Percentiles rank a stretch among this genome's conserved stretches.
These are phyloP conservation scores for Triplophysa siluroides DNA, from an alignment of 2,113 vertebrate genomes.

Conservation along the genomic window DNA sequence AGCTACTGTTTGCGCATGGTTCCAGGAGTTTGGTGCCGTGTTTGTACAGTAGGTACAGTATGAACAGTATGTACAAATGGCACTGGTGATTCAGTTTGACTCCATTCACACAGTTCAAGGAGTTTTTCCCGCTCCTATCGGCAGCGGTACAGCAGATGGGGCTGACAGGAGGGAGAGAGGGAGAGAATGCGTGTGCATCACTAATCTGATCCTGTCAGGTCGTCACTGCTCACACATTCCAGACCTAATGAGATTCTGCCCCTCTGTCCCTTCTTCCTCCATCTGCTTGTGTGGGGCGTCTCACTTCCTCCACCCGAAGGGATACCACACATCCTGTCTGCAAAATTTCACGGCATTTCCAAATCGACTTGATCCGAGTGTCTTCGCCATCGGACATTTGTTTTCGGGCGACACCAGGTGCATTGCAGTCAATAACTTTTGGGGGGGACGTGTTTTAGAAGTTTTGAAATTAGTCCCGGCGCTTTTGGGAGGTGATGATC, in stretches of 20 bases:
- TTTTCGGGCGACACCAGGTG: background rate
- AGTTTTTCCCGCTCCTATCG: slow-evolving; percentile 55
- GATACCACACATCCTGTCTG: background rate
- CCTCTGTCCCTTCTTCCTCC: slow-evolving; percentile 24
- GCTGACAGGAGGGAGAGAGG: slow-evolving; percentile 56
- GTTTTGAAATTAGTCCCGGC: background rate
- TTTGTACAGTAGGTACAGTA: background rate
- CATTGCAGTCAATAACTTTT: background rate
- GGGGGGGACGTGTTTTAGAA: background rate
- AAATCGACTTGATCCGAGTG: background rate
- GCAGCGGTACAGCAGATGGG: slow-evolving; percentile 66
- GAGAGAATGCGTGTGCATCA: slow-evolving; percentile 61
- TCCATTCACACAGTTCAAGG: slow-evolving; percentile 56
- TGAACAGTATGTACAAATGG: slow-evolving; percentile 4
- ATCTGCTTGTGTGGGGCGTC: slow-evolving; percentile 2
- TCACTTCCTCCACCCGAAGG: background rate
- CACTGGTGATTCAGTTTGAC: slow-evolving; percentile 53
- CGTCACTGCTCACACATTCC: slow-evolving; percentile 15
- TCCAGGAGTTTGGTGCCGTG: background rate
- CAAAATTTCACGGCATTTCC: background rate
- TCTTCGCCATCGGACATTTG: background rate
- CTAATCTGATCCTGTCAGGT: slow-evolving; percentile 66
- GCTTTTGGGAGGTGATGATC: background rate
- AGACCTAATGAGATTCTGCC: slow-evolving; percentile 53
- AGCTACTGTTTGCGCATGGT: background rate